Percentiles rank a stretch among this genome's conserved stretches.
phyloP scores from a whole-genome alignment of 2,888 invertebrate genomes.

The Acanthosepion esculentum region DNA sequence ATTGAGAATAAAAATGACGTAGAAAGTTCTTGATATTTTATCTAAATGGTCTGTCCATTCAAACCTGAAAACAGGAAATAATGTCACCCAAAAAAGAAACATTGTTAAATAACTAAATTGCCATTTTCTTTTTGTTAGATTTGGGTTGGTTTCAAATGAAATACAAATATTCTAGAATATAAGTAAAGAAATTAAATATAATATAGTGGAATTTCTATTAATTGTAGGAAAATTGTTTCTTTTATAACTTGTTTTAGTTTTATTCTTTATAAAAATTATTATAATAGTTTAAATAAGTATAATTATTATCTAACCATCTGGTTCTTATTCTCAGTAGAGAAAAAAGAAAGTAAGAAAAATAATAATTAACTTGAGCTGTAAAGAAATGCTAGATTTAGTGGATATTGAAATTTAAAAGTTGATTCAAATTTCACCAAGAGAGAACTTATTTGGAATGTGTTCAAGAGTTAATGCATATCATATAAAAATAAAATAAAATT shows the following conservation, averaged over 20 bases:
- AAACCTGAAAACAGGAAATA: conserved; percentile 22
- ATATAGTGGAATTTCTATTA: not conserved
- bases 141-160: not conserved
- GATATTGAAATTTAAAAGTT: not conserved
- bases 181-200: not conserved
- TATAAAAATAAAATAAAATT: not conserved
- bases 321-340: not conserved
- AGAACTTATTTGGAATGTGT: not conserved
- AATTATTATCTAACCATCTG: not conserved
- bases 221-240: not conserved
- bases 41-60: not conserved
- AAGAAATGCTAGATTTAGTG: not conserved
- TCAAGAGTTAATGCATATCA: not conserved
- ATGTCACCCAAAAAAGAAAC: not conserved
- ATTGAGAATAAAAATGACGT: not conserved
- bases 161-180: not conserved
- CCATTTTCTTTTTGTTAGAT: not conserved
- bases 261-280: too few species aligned
- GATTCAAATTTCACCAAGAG: not conserved
- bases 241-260: too few species aligned
- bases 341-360: not conserved
- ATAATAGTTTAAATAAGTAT: not conserved
- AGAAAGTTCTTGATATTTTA: not conserved
- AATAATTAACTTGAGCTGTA: not conserved
- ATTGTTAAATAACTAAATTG: not conserved